Conservation (phyloP, 2,888 invertebrate genomes). For the Onchidella celtica region DNA sequence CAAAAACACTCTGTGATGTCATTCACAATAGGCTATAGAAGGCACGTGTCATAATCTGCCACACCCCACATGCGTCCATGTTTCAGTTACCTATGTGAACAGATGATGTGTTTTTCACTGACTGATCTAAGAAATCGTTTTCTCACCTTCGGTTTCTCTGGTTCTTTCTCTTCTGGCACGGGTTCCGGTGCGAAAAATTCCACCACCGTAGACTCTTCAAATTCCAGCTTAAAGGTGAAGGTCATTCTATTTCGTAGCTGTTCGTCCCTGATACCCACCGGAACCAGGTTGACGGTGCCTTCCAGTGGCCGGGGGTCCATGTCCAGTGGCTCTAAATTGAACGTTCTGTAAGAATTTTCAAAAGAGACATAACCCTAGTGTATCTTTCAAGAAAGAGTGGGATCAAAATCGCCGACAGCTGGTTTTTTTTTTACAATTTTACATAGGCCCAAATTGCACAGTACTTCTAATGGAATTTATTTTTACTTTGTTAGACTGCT, state of each 20-base stretch:
- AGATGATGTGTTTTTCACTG: too few species aligned
- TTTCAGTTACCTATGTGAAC: not conserved
- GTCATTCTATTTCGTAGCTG: constrained; percentile 56
- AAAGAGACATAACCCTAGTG: too few species aligned
- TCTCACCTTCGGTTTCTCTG: constrained; percentile 61
- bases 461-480: too few species aligned
- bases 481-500: too few species aligned
- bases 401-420: too few species aligned
- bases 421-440: too few species aligned
- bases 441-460: too few species aligned
- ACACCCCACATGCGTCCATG: too few species aligned
- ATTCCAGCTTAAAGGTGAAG: constrained; percentile 65
- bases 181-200: constrained; percentile 68
- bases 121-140: not conserved
- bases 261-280: constrained; percentile 59
- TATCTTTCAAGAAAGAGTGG: too few species aligned
- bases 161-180: constrained; percentile 64
- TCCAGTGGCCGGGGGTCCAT: constrained; percentile 63
- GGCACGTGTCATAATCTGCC: too few species aligned
- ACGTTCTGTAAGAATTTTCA: constrained; percentile 71
- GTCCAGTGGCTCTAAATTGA: constrained; percentile 72
- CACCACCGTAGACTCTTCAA: constrained; percentile 66
- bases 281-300: constrained; percentile 64
- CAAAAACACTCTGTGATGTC: too few species aligned
- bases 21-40: too few species aligned